A percentile compares a stretch with the other conserved stretches of the same genome.
Evolutionary conservation across 2,888 invertebrate genomes (phyloP).

Genomic region (Callimorpha dominula): DNA sequence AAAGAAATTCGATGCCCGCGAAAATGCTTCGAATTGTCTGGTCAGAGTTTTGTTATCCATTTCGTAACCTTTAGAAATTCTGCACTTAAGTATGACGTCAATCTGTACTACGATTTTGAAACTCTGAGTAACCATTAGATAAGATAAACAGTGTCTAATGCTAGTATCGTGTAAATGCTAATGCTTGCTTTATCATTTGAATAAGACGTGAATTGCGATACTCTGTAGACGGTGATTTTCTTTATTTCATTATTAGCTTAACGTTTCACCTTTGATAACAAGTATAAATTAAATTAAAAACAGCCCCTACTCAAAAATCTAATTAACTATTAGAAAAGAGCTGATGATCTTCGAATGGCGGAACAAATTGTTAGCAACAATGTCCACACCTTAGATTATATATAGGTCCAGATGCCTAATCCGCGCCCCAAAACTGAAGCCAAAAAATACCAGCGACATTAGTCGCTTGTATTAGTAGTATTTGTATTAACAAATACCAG

Average conservation of each 20-base stretch:
- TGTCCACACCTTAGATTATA: too few relatives aligned
- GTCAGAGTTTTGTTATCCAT: not conserved
- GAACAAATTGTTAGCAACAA: too few relatives aligned
- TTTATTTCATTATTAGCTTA: not conserved
- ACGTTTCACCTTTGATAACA: not conserved
- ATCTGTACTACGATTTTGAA: not conserved
- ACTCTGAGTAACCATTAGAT: not conserved
- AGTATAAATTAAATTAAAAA: too few relatives aligned
- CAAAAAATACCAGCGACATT: too few relatives aligned
- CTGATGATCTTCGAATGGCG: too few relatives aligned
- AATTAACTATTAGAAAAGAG: too few relatives aligned
- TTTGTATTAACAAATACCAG: too few relatives aligned
- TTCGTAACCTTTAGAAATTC: not conserved
- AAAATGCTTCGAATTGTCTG: not conserved
- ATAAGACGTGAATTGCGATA: slow-evolving; percentile 1
- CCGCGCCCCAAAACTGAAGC: too few relatives aligned
- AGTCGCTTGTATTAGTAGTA: too few relatives aligned
- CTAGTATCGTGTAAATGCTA: slow-evolving; percentile 5
- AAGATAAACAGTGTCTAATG: not conserved
- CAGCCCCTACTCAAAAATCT: too few relatives aligned
- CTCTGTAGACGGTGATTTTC: not conserved
- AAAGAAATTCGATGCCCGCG: not conserved
- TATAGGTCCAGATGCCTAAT: too few relatives aligned
- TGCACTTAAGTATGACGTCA: not conserved
- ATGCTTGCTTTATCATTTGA: not conserved